Conservation (phyloP, 2,797 vertebrate genomes). For the Centroberyx gerrardi region DNA sequence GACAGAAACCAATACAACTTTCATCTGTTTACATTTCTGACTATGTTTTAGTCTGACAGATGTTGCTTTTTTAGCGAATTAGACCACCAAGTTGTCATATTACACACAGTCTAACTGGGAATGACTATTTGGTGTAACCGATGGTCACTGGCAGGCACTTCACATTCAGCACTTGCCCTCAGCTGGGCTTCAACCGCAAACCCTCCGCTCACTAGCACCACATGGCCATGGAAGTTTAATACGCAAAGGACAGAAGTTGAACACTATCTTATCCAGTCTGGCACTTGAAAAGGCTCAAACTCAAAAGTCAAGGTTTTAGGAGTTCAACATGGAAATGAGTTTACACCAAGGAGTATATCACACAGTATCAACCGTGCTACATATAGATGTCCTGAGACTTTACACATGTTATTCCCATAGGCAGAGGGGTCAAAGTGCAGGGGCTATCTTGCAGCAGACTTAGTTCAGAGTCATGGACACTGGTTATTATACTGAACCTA, state of each 20-base stretch:
- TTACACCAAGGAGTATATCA: no score
- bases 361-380: no score
- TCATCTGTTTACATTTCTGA: constrained; percentile 62
- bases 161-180: constrained; percentile 60
- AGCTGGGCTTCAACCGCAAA: constrained; percentile 63
- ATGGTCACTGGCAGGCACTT: constrained; percentile 60
- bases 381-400: no score
- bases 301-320: no score
- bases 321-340: no score
- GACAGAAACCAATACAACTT: constrained; percentile 55
- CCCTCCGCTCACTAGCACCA: constrained; percentile 59
- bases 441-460: no score
- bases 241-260: constrained; percentile 7
- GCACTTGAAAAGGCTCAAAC: no score
- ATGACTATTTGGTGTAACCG: constrained; percentile 14
- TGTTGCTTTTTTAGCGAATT: constrained; percentile 53
- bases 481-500: no score
- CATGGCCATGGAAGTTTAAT: constrained; percentile 28
- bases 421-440: no score
- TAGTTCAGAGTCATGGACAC: no score
- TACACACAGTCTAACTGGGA: constrained; percentile 35
- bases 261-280: constrained; percentile 15
- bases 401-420: no score
- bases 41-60: constrained; percentile 51
- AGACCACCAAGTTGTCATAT: constrained; percentile 50